phyloP scores from a whole-genome alignment of 2,888 invertebrate species.

The Eurytoma adleriae region DNA sequence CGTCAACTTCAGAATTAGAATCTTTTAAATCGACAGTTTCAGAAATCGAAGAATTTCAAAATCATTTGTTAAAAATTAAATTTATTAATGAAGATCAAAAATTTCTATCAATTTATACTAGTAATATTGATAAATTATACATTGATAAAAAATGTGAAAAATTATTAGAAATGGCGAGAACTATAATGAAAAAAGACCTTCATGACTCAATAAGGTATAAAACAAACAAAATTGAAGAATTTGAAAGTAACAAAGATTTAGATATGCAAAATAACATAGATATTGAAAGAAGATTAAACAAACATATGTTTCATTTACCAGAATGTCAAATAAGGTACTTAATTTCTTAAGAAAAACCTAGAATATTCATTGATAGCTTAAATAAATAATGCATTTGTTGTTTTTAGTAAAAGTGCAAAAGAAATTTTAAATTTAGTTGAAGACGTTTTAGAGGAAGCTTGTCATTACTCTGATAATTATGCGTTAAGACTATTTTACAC shows the following conservation, averaged over 20 bases:
- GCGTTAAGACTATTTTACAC: constrained; percentile 83
- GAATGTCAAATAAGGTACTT: constrained; percentile 78
- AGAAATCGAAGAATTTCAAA: constrained; percentile 83
- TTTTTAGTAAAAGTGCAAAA: constrained; percentile 79
- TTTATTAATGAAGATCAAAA: constrained; percentile 79
- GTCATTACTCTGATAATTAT: constrained; percentile 80
- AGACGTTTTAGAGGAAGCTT: constrained; percentile 83
- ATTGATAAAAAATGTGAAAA: constrained; percentile 86
- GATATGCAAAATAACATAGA: constrained; percentile 6
- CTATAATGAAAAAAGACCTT: constrained; percentile 88
- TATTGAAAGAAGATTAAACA: constrained; percentile 66
- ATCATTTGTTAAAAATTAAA: constrained; percentile 79
- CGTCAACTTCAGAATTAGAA: constrained; percentile 83
- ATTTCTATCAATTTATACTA: constrained; percentile 83
- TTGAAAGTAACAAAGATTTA: constrained; percentile 56
- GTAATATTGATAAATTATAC: constrained; percentile 86
- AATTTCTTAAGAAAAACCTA: constrained; percentile 21
- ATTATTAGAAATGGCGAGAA: constrained; percentile 82
- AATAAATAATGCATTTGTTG: constrained; percentile 62
- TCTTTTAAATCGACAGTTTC: constrained; percentile 81
- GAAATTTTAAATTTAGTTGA: constrained; percentile 82
- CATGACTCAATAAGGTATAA: constrained; percentile 81
- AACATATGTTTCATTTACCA: constrained; percentile 76
- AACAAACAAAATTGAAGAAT: constrained; percentile 63
- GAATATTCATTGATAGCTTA: constrained; percentile 6